phyloP scores from a whole-genome alignment of 30 jellyfish, hydroid and myxozoan genomes.

The Aurelia aurita region DNA sequence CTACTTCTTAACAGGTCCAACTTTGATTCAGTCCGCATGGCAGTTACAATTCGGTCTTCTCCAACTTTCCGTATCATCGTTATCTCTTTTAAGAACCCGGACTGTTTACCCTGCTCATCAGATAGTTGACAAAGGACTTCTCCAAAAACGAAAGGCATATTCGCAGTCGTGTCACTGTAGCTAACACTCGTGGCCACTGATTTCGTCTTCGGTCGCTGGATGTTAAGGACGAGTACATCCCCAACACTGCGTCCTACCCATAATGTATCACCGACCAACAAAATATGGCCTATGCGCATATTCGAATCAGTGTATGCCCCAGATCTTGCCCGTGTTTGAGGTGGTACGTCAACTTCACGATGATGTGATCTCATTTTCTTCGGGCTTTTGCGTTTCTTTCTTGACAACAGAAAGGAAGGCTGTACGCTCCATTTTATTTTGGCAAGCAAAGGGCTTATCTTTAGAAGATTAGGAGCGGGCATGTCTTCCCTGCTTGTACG shows the following conservation, averaged over 20 bases:
- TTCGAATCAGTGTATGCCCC: conserved; percentile 62
- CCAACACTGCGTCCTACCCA: conserved; percentile 94
- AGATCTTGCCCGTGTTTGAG: conserved; percentile 65
- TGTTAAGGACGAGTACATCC: conserved; percentile 70
- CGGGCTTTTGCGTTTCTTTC: conserved; percentile 36
- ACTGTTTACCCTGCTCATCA: conserved; percentile 42
- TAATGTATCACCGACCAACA: conserved; percentile 44
- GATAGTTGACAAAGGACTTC: conserved; percentile 62
- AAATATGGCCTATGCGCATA: conserved; percentile 46
- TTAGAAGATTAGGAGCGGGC: conserved; percentile 9
- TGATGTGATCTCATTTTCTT: conserved; percentile 4
- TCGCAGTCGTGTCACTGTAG: not conserved
- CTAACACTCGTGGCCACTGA: conserved; percentile 9
- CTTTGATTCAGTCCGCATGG: conserved; percentile 45
- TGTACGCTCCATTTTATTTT: conserved; percentile 51
- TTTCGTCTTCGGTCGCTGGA: conserved; percentile 20
- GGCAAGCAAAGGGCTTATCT: conserved; percentile 16
- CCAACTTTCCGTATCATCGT: conserved; percentile 26
- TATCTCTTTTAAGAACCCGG: conserved; percentile 26
- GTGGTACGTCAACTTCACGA: not conserved
- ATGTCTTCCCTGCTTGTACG: not conserved
- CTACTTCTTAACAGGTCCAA: conserved; percentile 21
- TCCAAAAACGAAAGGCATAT: conserved; percentile 41
- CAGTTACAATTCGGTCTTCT: conserved; percentile 33
- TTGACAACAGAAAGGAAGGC: conserved; percentile 67